Conservation (phyloP, 1,140 invertebrate species). For the Drosophila ohnishii region DNA sequence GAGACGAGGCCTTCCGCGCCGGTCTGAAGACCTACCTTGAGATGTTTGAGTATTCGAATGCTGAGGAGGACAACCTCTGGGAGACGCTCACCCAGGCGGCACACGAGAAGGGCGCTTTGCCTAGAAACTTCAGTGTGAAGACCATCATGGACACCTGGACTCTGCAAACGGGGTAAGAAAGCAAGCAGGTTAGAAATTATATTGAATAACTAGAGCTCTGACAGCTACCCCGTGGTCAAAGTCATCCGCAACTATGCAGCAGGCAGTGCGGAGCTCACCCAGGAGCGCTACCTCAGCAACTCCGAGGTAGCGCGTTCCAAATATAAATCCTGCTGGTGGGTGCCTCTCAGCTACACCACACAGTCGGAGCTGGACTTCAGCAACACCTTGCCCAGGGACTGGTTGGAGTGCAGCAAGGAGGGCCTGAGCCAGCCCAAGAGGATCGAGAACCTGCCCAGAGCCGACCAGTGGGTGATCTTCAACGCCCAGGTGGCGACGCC, state of each 20-base stretch:
- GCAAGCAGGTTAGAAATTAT: background rate
- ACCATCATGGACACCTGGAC: constrained; percentile 92
- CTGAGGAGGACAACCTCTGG: constrained; percentile 93
- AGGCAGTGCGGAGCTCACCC: background rate
- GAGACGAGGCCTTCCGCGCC: constrained; percentile 87
- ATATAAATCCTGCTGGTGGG: background rate
- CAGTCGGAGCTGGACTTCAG: background rate
- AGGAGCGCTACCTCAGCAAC: background rate
- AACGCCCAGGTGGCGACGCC: constrained; percentile 86
- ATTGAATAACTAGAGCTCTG: background rate
- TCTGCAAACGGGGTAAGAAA: constrained; percentile 86
- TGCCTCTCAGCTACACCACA: background rate
- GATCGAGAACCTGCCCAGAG: constrained; percentile 43
- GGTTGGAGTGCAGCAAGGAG: background rate
- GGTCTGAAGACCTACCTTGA: constrained; percentile 88
- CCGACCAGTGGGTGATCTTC: constrained; percentile 86
- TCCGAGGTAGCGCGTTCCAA: background rate
- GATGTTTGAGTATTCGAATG: constrained; percentile 86
- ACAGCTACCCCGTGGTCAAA: constrained; percentile 88
- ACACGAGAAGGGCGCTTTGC: constrained; percentile 83
- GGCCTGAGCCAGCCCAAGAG: background rate
- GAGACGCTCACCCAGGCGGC: constrained; percentile 86
- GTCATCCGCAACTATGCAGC: constrained; percentile 85
- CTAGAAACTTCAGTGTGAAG: constrained; percentile 85
- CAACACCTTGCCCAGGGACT: background rate